Evolutionary conservation across 2,888 invertebrate genomes (phyloP), one percentile per base, ranked within the genome.

Genomic region (Pyralis farinalis): DNA sequence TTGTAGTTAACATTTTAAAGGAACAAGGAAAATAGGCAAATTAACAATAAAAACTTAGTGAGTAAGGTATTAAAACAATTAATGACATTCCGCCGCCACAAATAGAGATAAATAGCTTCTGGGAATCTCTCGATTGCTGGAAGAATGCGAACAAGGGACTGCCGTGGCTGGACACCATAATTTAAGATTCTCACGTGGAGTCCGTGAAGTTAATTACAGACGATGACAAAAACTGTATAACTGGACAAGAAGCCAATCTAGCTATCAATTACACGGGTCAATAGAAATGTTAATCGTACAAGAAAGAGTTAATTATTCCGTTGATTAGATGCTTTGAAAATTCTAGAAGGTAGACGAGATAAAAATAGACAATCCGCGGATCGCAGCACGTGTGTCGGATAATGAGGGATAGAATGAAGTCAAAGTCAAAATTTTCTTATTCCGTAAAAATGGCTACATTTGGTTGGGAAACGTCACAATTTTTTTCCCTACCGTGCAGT

Each of bases 81-180:
- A n/a, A n/a, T n/a, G n/a, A n/a, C n/a, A n/a, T n/a, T n/a, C 32
- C 27, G 37, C 43, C 42, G 49, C 41, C 48, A 41, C 41, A 46
- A 46, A 58, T 52, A 42, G 50, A 45, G 54, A 63, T 57, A 63
- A 61, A 63, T 63, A 55, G 44, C 46, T 46, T 10, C n/a, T 12
- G n/a, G 11, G 6, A 45, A 25, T 25, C 54, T 56, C 53, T 58
- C 59, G 43, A 63, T 47, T 27, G 16, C 46, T 46, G 39, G 47
- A 51, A 45, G 38, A 42, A 32, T 22, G 33, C 12, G n/a, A 37
- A 39, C 40, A 38, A 31, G 22, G 6, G 9, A 31, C 46, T 44
- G 43, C 41, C 41, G 40, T 47, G 49, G 38, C 37, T 43, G 39
- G 44, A 36, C 34, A 40, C 40, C 29, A 42, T 49, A 37, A 46